These are phyloP conservation scores for Pollenia griseotomentosa DNA, from an alignment of 2,888 invertebrate genomes.

Conservation along the genomic window DNA sequence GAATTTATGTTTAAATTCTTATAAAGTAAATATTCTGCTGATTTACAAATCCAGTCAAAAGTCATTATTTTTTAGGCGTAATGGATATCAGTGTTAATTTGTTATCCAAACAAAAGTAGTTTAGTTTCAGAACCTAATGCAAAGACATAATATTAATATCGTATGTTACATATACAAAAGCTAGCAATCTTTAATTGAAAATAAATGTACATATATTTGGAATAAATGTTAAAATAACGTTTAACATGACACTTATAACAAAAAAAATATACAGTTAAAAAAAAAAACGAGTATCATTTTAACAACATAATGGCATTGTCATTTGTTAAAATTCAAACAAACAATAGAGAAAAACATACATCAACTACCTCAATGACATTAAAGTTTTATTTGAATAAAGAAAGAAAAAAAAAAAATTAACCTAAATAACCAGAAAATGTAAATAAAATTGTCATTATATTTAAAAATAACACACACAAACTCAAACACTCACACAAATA, in stretches of 20 bases:
- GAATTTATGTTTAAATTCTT: too few species aligned
- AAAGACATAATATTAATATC: not conserved
- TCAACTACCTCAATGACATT: conserved; percentile 27
- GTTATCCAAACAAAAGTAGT: too few species aligned
- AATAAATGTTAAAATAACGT: not conserved
- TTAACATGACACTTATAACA: not conserved
- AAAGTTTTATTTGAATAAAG: not conserved
- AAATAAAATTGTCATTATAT: not conserved
- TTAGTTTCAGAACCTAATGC: too few species aligned
- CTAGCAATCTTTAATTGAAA: too few species aligned
- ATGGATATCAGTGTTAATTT: too few species aligned
- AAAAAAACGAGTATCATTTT: not conserved
- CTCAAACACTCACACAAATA: not conserved
- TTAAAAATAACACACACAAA: not conserved
- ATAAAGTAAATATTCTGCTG: too few species aligned
- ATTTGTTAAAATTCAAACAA: conserved; percentile 9
- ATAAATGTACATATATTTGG: not conserved
- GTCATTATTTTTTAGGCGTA: too few species aligned
- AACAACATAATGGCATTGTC: not conserved
- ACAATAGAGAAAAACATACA: not conserved
- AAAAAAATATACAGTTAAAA: not conserved
- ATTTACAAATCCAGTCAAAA: too few species aligned
- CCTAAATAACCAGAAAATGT: not conserved
- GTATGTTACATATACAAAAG: not conserved
- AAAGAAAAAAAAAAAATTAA: not conserved